Conservation (phyloP, 2,888 invertebrate genomes). For the Abrostola tripartita region DNA sequence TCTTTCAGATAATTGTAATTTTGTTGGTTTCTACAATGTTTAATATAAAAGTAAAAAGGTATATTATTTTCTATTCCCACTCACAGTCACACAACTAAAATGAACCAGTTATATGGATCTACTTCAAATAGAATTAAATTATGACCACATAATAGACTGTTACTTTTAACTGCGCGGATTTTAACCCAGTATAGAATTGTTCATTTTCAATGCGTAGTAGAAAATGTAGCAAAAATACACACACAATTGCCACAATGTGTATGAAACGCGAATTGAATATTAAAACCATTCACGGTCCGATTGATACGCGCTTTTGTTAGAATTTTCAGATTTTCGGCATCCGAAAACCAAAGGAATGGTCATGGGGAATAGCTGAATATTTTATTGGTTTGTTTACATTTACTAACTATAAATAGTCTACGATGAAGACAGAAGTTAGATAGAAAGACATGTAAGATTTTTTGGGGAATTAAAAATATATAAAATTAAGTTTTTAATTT, state of each 20-base stretch:
- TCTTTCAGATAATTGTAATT: no score
- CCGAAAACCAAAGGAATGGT: conserved; percentile 10
- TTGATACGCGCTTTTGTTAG: conserved; percentile 21
- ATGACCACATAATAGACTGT: no score
- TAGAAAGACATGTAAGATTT: neutral
- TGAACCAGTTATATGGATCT: no score
- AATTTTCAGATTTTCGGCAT: conserved; percentile 17
- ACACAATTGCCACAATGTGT: conserved; percentile 22
- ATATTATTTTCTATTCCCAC: no score
- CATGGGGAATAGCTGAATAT: conserved; percentile 2
- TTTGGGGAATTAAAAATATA: no score
- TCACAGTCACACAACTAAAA: no score
- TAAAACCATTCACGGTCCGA: conserved; percentile 26
- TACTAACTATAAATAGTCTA: neutral
- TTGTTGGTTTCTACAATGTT: no score
- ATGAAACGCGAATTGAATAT: conserved; percentile 45
- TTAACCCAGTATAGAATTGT: conserved; percentile 10
- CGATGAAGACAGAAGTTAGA: neutral
- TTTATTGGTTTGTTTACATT: conserved; percentile 1
- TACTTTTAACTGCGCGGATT: neutral
- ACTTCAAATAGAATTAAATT: no score
- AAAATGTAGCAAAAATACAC: conserved; percentile 24
- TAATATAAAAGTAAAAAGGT: no score
- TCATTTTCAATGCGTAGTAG: conserved; percentile 8
- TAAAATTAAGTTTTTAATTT: no score